Conservation (phyloP, 2,888 invertebrate genomes). For the Conops quadrifasciatus region DNA sequence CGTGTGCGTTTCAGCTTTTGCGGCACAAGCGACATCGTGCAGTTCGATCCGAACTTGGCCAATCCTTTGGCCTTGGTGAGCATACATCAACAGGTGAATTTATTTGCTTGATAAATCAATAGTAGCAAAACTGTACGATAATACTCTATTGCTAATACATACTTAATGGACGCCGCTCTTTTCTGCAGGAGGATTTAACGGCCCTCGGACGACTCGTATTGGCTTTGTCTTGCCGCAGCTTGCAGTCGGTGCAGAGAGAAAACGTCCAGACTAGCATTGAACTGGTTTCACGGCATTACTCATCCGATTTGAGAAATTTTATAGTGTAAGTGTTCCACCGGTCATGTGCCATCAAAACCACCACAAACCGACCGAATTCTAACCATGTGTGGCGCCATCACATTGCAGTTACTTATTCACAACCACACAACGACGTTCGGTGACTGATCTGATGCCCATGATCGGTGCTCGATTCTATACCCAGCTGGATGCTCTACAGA, state of each 20-base stretch:
- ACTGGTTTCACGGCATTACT: slow-evolving; percentile 88
- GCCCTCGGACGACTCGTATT: slow-evolving; percentile 90
- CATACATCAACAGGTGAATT: slow-evolving; percentile 73
- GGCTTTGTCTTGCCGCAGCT: slow-evolving; percentile 91
- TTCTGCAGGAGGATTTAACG: slow-evolving; percentile 80
- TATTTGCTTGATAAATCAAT: not conserved
- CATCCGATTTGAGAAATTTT: slow-evolving; percentile 91
- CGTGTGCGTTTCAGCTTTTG: slow-evolving; percentile 84
- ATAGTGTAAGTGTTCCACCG: slow-evolving; percentile 76
- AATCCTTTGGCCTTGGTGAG: slow-evolving; percentile 74
- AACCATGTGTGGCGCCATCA: not conserved
- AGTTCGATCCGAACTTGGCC: slow-evolving; percentile 74
- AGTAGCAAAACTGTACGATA: too few species aligned
- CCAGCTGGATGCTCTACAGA: slow-evolving; percentile 89
- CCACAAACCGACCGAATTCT: too few species aligned
- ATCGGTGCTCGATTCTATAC: slow-evolving; percentile 97
- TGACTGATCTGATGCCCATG: slow-evolving; percentile 99
- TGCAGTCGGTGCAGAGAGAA: slow-evolving; percentile 86
- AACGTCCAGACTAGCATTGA: slow-evolving; percentile 89
- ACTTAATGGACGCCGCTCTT: too few species aligned
- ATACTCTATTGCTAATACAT: too few species aligned
- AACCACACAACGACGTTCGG: slow-evolving; percentile 74
- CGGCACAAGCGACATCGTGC: slow-evolving; percentile 82
- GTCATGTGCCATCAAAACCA: too few species aligned
- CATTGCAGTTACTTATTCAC: slow-evolving; percentile 76